Evolutionary conservation across 2,888 invertebrate species (phyloP).

Genomic region (Lasioglossum leucozonium): DNA sequence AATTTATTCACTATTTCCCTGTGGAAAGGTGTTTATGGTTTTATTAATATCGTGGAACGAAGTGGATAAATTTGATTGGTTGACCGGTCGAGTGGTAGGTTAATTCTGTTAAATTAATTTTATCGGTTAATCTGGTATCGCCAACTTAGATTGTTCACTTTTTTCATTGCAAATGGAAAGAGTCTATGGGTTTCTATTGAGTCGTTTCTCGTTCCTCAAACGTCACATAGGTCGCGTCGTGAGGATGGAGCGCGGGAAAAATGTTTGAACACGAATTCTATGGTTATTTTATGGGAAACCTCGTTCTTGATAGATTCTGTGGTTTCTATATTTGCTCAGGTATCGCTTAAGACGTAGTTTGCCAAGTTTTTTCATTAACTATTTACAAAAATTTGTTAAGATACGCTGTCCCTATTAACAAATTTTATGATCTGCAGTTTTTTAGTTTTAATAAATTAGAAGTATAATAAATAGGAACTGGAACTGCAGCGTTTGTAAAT

Average conservation of each 20-base stretch:
- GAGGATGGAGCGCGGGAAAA: conserved; percentile 61
- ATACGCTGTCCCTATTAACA: neutral
- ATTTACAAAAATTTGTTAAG: neutral
- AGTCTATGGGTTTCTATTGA: neutral
- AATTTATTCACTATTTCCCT: neutral
- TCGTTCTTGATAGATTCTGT: neutral
- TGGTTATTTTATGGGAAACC: neutral
- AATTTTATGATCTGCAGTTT: neutral
- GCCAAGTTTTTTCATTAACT: neutral
- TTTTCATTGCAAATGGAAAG: neutral
- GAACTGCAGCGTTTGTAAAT: neutral
- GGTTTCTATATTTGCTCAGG: neutral
- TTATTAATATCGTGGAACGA: neutral
- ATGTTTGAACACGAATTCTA: neutral
- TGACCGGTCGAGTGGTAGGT: too few relatives aligned
- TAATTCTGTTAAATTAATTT: neutral
- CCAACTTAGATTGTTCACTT: too few relatives aligned
- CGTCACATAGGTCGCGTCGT: conserved; percentile 40
- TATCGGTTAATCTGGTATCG: too few relatives aligned
- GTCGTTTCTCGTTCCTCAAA: conserved; percentile 19
- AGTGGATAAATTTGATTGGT: too few relatives aligned
- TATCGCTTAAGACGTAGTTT: too few relatives aligned
- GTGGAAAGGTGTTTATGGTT: neutral
- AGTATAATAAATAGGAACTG: neutral
- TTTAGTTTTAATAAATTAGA: neutral